Evolutionary conservation across 2,888 invertebrate species (phyloP).

Genomic region (Disparrhopalites patrizii): DNA sequence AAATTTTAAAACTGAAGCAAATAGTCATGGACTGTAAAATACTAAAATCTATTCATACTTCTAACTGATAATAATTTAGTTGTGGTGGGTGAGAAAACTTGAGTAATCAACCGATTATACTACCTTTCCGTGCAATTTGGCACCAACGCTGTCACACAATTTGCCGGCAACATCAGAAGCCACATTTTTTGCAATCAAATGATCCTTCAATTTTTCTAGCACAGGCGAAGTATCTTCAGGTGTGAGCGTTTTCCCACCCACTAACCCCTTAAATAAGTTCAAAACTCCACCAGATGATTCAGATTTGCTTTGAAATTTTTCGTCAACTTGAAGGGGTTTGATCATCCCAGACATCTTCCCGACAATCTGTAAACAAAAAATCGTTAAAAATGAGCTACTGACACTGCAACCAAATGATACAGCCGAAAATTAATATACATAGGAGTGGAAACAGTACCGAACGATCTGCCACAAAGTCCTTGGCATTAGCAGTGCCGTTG

Average conservation of each 20-base stretch:
- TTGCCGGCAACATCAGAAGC: constrained; percentile 92
- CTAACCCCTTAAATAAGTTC: constrained; percentile 60
- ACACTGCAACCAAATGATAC: too few relatives aligned
- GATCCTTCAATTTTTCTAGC: constrained; percentile 90
- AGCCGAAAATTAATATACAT: too few relatives aligned
- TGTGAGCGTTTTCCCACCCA: constrained; percentile 83
- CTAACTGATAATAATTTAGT: too few relatives aligned
- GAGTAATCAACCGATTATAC: background rate
- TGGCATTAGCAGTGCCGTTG: constrained; percentile 52
- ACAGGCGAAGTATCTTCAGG: constrained; percentile 76
- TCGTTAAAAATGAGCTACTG: background rate
- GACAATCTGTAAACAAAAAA: constrained; percentile 59
- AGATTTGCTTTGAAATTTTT: constrained; percentile 57
- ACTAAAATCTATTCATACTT: too few relatives aligned
- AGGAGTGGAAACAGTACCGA: too few relatives aligned
- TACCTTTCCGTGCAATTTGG: constrained; percentile 80
- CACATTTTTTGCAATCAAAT: constrained; percentile 94
- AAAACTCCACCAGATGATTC: constrained; percentile 15
- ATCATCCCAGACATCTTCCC: constrained; percentile 81
- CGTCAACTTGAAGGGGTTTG: constrained; percentile 72
- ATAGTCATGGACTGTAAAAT: too few relatives aligned
- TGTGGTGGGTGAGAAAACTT: too few relatives aligned
- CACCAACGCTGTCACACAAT: constrained; percentile 86
- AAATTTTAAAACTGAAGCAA: too few relatives aligned
- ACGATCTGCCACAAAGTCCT: constrained; percentile 59